Evolutionary conservation across 2,888 invertebrate species (phyloP), one percentile per base, ranked within the genome.

Genomic region (Bellardia pandia): DNA sequence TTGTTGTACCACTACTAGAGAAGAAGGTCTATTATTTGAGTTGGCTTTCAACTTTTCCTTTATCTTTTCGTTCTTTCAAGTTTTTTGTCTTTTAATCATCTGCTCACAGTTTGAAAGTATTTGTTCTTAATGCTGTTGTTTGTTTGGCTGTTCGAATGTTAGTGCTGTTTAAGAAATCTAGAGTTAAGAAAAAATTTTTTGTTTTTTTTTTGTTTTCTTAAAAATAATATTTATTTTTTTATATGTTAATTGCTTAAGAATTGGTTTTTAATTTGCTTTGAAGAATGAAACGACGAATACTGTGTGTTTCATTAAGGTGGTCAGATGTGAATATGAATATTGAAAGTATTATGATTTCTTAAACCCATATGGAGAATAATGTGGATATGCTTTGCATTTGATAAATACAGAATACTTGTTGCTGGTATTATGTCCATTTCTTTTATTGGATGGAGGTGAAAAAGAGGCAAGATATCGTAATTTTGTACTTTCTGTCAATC

Each of bases 11-110:
- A 60, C n/a, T 78, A 3, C 14, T 45, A 33, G 16, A n/a, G 60
- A 48, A 72, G 74, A 75, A 74, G 74, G 74, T 86, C 79, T 86
- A 83, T 78, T 76, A 80, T 77, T 86, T 86, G 82, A 83, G 72
- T 75, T 79, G 69, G 45, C 64, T 75, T 71, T 76, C 45, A 37
- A 33, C 3, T 62, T 23, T 69, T 72, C 64, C 68, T 51, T 56
- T 62, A 58, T 45, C 68, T 68, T 45, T 56, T 56, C 58, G 23
- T 16, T 42, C 66, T 23, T 40, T 30, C 13, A 23, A 14, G 30
- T 23, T 71, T 13, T 76, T 80, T 80, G 45, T 85, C 11, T 62
- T 56, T 58, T 56, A 76, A 69, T 66, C 75, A 60, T 48, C 68
- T 58, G 33, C 33, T 58, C 9, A 9, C 11, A 30, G 66, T 58